phyloP scores from a whole-genome alignment of 2,888 invertebrate species.

The Koerneria pararmatus region DNA sequence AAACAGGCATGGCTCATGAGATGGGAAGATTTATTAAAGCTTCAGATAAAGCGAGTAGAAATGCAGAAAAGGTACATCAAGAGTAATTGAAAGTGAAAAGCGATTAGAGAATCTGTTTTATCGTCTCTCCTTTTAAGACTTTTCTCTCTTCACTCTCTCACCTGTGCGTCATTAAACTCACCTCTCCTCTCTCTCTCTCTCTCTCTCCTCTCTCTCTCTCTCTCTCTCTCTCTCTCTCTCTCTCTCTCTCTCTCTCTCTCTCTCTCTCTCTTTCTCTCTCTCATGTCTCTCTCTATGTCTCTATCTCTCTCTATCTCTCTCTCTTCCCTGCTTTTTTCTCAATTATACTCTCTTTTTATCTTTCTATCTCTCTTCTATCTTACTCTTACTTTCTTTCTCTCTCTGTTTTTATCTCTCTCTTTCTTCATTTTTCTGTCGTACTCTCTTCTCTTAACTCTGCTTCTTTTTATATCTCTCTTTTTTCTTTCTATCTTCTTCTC shows the following conservation, averaged over 20 bases:
- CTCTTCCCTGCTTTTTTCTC: constrained; percentile 8
- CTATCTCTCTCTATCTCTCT: background rate
- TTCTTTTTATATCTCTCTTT: too few relatives aligned
- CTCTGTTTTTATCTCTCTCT: too few relatives aligned
- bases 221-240: constrained; percentile 26
- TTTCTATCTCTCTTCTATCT: background rate
- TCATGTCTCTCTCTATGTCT: background rate
- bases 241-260: constrained; percentile 24
- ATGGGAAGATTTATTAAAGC: too few relatives aligned
- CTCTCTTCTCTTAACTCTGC: too few relatives aligned
- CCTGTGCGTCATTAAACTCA: background rate
- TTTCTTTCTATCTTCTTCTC: too few relatives aligned
- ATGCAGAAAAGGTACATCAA: too few relatives aligned
- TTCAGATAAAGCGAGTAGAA: too few relatives aligned
- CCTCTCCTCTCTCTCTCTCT: background rate
- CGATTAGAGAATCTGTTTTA: too few relatives aligned
- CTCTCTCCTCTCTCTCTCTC: constrained; percentile 3
- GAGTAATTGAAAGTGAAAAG: too few relatives aligned
- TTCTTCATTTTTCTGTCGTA: too few relatives aligned
- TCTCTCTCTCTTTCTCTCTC: constrained; percentile 20
- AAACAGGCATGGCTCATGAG: too few relatives aligned
- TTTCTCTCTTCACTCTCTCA: background rate
- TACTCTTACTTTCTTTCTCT: too few relatives aligned
- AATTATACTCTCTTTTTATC: constrained; percentile 8
- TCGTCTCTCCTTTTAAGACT: background rate